Evolutionary conservation across 1,140 invertebrate species (phyloP), one percentile per base, ranked within the genome.

Genomic region (Pachyrhynchus sulphureomaculatus): DNA sequence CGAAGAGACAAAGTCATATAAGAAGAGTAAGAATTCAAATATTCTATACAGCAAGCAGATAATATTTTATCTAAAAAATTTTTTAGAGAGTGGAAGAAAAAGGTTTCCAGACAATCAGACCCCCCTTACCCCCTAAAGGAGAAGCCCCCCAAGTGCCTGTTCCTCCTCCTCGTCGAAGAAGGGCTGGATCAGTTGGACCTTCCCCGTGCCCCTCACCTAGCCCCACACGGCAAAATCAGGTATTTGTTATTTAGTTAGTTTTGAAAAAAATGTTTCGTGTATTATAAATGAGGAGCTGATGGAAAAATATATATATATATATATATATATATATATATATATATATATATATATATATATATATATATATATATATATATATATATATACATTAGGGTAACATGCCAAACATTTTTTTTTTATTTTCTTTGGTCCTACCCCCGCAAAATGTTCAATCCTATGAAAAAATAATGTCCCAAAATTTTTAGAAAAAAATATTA

Each of bases 101-200:
- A 39, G 59, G 59, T n/a, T 33, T 41, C 18, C 24, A 75, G 24
- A 15, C 77, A 33, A 81, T 82, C 9, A 82, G 86, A 37, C 91
- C 91, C 0, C 91, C 91, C 0, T 76, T 93, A 51, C 91, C 91
- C 9, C 90, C 91, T 0, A 93, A 93, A 76, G 83, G 83, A 34
- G 83, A 88, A 55, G 68, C 75, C 3, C 68, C 74, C 2, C 75
- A 82, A 10, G 84, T 89, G 1, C 91, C 92, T 0, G 84, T 93
- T 5, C 90, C 92, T 5, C 93, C 93, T 20, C 93, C 92, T 0
- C 80, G 92, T 68, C 82, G 89, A 76, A 88, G 86, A 67, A 64
- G 75, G 29, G 62, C 70, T n/a, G 75, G 74, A 67, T 68, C 72
- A 70, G 61, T 74, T 8, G 72, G 67, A 52, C 78, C 68, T 67